A percentile compares a stretch with the other conserved stretches of the same genome.
These are phyloP conservation scores for Sorex araneus DNA, from an alignment of 2,113 vertebrate species.

Conservation along the genomic window DNA sequence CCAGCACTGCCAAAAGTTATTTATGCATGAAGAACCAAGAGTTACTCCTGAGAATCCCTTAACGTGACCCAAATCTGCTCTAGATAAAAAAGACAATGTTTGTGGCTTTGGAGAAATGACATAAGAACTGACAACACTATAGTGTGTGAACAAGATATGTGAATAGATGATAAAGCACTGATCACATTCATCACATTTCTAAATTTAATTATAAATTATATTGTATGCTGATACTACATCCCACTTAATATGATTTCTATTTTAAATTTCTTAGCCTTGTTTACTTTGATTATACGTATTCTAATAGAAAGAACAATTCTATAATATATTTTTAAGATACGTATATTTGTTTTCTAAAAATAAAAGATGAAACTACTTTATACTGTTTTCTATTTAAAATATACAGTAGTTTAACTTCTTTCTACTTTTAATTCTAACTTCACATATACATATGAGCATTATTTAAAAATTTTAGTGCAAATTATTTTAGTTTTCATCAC, in stretches of 20 bases:
- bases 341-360: background rate
- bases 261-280: slow-evolving; percentile 9
- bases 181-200: background rate
- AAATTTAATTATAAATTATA: background rate
- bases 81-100: too few relatives aligned
- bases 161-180: background rate
- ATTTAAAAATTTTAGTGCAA: slow-evolving; percentile 8
- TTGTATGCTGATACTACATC: background rate
- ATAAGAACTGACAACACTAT: slow-evolving; percentile 1
- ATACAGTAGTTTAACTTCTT: background rate
- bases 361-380: background rate
- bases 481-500: background rate
- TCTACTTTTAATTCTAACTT: slow-evolving; percentile 23
- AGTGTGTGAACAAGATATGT: background rate
- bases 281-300: background rate
- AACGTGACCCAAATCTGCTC: background rate
- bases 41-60: too few relatives aligned
- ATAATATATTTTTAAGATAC: background rate
- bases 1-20: too few relatives aligned
- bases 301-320: background rate
- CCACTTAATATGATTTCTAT: background rate
- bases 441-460: background rate
- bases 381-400: background rate
- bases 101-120: background rate
- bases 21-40: too few relatives aligned